These are phyloP conservation scores for Bombus cullumanus DNA, from an alignment of 1,140 invertebrate genomes.

Conservation along the genomic window DNA sequence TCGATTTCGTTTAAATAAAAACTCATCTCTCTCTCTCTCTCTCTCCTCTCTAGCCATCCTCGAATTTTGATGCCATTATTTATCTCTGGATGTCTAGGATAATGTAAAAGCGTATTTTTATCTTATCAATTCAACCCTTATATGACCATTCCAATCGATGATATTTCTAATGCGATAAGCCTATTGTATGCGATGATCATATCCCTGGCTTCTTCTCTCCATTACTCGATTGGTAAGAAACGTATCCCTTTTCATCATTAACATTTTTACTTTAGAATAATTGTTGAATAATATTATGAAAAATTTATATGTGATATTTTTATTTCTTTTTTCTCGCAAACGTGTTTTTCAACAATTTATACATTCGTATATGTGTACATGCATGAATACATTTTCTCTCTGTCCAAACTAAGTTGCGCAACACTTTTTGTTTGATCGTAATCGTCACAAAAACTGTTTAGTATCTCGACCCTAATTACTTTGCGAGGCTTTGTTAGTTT, in stretches of 20 bases:
- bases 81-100: neutral
- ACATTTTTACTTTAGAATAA: neutral
- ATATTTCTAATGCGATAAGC: slow-evolving; percentile 18
- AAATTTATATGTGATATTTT: neutral
- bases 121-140: slow-evolving; percentile 49
- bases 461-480: slow-evolving; percentile 61
- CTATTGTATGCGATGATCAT: neutral
- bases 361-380: neutral
- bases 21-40: neutral
- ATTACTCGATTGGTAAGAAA: neutral
- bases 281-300: neutral
- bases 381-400: neutral
- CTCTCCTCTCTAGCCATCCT: no score
- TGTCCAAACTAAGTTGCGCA: slow-evolving; percentile 29
- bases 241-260: neutral
- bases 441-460: slow-evolving; percentile 53
- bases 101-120: slow-evolving; percentile 31
- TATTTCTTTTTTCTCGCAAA: neutral
- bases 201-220: neutral
- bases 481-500: slow-evolving; percentile 57
- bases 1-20: neutral
- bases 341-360: neutral
- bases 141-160: slow-evolving; percentile 3
- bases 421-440: slow-evolving; percentile 29
- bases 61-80: slow-evolving; percentile 2